Base-by-base conservation (phyloP, 1,140 invertebrate genomes). In the Globodera ellingtonae region DNA sequence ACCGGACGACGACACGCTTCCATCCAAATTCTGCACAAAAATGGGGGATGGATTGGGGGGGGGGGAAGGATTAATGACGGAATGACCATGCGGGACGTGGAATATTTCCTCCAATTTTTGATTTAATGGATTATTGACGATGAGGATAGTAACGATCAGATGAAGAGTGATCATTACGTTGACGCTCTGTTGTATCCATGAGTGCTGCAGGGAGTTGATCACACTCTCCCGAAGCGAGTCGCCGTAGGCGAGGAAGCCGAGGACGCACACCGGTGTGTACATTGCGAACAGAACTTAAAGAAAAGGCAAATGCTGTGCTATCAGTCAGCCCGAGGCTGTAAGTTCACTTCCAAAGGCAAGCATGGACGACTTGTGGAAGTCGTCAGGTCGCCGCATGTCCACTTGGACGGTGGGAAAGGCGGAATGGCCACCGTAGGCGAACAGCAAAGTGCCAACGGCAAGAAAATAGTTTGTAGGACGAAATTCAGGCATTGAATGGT, bases 1-100 rank as follows among this genome's bases (percentile, higher is more conserved):
- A 93, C 50, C 95, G 91, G n/a, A 94, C 89, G 0, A 93, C 88
- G 75, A 93, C 93, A 10, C 95, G 91, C 86, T 93, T 93, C 89
- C 92, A 92, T 78, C 93, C 93, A 85, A 97, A 96, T 48, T 92
- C 95, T 97, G 90, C 35, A 35, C 35, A 79, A 13, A 62, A 62
- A 15, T 62, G 56, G 18, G 56, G 18, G 18, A 62, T 6, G n/a
- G 0, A 46, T 47, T 56, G 13, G 6, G 13, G 35, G 35, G 35
- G 35, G 35, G 35, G 35, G 24, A 1, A 1, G 24, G 24, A 2
- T 35, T 2, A 35, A 35, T 35, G 35, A 35, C 35, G 62, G 44
- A 79, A 15, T 47, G 35, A 88, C 86, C 62, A 48, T 89, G 87
- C 44, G 87, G 87, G 47, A 87, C 80, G 21, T 83, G 67, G 76